Conservation (phyloP, 2,797 vertebrate species). For the Helicolenus hilgendorfi region DNA sequence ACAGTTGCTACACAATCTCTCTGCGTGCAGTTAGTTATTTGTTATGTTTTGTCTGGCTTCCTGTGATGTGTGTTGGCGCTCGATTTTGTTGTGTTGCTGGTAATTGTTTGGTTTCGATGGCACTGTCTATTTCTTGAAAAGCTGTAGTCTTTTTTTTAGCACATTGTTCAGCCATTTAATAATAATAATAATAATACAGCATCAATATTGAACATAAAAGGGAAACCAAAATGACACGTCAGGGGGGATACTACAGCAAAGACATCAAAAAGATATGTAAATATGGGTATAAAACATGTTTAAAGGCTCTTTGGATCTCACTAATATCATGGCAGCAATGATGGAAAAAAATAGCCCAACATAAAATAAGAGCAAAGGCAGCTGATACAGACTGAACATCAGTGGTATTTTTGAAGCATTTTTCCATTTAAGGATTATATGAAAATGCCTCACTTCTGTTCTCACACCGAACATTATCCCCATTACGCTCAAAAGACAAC, state of each 20-base stretch:
- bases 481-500: slow-evolving; percentile 42
- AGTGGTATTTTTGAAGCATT: slow-evolving; percentile 18
- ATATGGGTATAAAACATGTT: background rate
- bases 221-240: background rate
- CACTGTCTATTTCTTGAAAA: background rate
- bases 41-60: background rate
- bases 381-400: background rate
- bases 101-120: background rate
- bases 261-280: background rate
- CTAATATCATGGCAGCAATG: background rate
- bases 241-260: background rate
- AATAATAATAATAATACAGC: background rate
- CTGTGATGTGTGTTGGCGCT: background rate
- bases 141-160: background rate
- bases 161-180: background rate
- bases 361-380: background rate
- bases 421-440: slow-evolving; percentile 23
- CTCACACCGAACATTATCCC: slow-evolving; percentile 29
- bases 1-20: background rate
- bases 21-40: background rate
- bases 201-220: background rate
- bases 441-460: slow-evolving; percentile 46
- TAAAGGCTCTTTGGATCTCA: background rate
- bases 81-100: background rate
- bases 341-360: background rate